Base-by-base conservation (phyloP, 2,888 invertebrate species). In the Eucera pruinosa region DNA sequence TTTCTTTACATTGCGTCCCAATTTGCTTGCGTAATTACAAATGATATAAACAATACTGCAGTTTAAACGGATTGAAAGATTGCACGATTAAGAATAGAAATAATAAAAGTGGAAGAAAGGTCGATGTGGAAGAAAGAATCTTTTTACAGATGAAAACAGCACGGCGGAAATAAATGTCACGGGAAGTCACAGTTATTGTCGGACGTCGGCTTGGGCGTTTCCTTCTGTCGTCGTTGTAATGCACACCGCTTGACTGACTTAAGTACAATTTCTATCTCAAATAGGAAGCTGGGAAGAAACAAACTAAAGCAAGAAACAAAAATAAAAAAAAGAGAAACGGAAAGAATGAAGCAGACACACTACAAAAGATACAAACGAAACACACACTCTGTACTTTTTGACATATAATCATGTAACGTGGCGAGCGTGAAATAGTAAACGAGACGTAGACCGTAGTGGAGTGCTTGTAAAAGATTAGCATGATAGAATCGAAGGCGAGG, bases 71-170 rank as follows among this genome's bases (percentile, higher is more conserved):
- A n/a, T n/a, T n/a, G n/a, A n/a, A n/a, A n/a, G n/a, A n/a, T n/a
- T n/a, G n/a, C n/a, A n/a, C n/a, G n/a, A n/a, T n/a, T n/a, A n/a
- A n/a, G n/a, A n/a, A n/a, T n/a, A n/a, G n/a, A n/a, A 33, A 33
- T 3, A 3, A 18, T 13, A 18, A n/a, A 52, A 52, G 1, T n/a
- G 27, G 33, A 23, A n/a, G 15, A 15, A 39, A 25, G 1, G 0
- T 50, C 48, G 25, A 39, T 27, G 13, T n/a, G 11, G 30, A 33
- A 23, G 18, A 9, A 23, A 1, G 27, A 18, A 50, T 50, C 18
- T 11, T 39, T 11, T 86, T 84, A 13, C 82, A 90, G 90, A 89
- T 90, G 90, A 90, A 90, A 89, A 84, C 84, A 82, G 73, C 69
- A 78, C 73, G 82, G 66, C 33, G 54, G 78, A 76, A 66, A 71